Conservation (phyloP, 2,888 invertebrate genomes). For the Argynnis bischoffii region DNA sequence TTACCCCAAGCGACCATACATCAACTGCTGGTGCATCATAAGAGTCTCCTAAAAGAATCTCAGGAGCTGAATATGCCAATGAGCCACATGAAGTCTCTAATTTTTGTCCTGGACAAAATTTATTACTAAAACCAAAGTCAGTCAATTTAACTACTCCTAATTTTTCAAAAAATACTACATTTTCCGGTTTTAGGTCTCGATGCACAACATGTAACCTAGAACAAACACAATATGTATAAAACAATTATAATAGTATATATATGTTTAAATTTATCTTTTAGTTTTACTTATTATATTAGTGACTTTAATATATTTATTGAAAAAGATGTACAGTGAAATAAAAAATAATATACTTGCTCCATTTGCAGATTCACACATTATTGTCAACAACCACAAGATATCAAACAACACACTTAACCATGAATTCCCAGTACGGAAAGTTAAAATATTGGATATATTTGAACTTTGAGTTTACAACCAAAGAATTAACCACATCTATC, state of each 20-base stretch:
- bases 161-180: conserved; percentile 99
- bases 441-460: too few species aligned
- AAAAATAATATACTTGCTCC: too few species aligned
- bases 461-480: too few species aligned
- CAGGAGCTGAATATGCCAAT: conserved; percentile 99
- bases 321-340: too few species aligned
- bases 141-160: conserved; percentile 98
- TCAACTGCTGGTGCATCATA: conserved; percentile 99
- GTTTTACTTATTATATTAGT: not conserved
- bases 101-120: conserved; percentile 97
- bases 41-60: conserved; percentile 98
- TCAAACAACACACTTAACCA: too few species aligned
- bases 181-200: conserved; percentile 99
- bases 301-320: too few species aligned
- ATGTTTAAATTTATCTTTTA: not conserved
- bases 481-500: too few species aligned
- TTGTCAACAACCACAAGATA: too few species aligned
- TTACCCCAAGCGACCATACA: conserved; percentile 99
- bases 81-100: conserved; percentile 99
- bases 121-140: conserved; percentile 99
- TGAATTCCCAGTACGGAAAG: too few species aligned
- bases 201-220: conserved; percentile 85
- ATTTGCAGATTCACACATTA: too few species aligned
- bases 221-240: conserved; percentile 38
- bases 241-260: not conserved